Evolutionary conservation across 1,140 invertebrate species (phyloP).

Genomic region (Coboldia fuscipes): DNA sequence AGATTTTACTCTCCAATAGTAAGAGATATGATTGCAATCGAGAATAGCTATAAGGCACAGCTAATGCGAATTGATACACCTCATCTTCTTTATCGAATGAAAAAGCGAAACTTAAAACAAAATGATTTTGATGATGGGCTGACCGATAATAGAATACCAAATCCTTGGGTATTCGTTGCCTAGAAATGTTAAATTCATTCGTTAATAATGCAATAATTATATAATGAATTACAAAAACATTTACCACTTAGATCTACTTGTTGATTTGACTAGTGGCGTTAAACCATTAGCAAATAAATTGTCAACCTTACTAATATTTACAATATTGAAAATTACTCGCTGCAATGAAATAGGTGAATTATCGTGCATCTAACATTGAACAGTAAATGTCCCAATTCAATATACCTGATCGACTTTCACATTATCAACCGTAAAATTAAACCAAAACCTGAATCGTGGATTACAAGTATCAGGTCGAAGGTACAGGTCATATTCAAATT

Average conservation of each 20-base stretch:
- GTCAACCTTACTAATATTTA: slow-evolving; percentile 84
- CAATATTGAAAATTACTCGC: slow-evolving; percentile 91
- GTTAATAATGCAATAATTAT: background rate
- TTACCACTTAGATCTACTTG: slow-evolving; percentile 78
- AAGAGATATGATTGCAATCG: slow-evolving; percentile 67
- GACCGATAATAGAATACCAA: slow-evolving; percentile 89
- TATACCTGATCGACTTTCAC: slow-evolving; percentile 70
- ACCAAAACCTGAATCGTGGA: slow-evolving; percentile 84
- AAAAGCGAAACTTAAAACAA: slow-evolving; percentile 85
- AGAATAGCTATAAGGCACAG: slow-evolving; percentile 87
- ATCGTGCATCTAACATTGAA: background rate
- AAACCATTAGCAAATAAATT: slow-evolving; percentile 77
- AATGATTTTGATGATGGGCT: slow-evolving; percentile 70
- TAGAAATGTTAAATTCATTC: slow-evolving; percentile 24
- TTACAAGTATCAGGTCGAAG: slow-evolving; percentile 92
- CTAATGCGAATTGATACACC: slow-evolving; percentile 82
- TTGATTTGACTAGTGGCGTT: slow-evolving; percentile 84
- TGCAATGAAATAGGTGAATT: slow-evolving; percentile 24
- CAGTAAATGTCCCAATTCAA: background rate
- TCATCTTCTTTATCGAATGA: slow-evolving; percentile 85
- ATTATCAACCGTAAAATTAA: slow-evolving; percentile 96
- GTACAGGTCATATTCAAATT: slow-evolving; percentile 92
- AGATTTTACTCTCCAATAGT: slow-evolving; percentile 37
- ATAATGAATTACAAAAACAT: slow-evolving; percentile 13
- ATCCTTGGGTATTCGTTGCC: slow-evolving; percentile 62